Evolutionary conservation across 2,888 invertebrate genomes (phyloP).

Genomic region (Caenorhabditis afra): DNA sequence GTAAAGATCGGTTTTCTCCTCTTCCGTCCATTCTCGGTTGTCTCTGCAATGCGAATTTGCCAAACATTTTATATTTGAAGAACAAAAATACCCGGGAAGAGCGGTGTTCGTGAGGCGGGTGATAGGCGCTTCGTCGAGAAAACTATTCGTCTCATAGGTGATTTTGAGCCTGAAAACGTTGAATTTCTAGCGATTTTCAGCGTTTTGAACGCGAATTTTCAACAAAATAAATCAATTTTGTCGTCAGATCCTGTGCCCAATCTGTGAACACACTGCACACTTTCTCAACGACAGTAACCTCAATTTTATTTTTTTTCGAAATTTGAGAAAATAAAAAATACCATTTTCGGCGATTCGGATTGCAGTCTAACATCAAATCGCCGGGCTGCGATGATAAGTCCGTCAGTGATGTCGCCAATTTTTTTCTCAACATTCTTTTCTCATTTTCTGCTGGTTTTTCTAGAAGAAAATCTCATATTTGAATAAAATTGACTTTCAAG

Average conservation of each 20-base stretch:
- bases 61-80: not conserved
- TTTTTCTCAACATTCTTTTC: too few species aligned
- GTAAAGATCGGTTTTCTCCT: constrained; percentile 46
- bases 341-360: too few species aligned
- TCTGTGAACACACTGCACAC: not conserved
- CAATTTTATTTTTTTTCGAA: not conserved
- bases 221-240: not conserved
- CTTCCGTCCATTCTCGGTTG: constrained; percentile 47
- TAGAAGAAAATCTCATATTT: too few species aligned
- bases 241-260: too few species aligned
- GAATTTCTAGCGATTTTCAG: too few species aligned
- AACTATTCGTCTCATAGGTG: not conserved
- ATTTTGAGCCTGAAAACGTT: constrained; percentile 27
- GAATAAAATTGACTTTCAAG: too few species aligned
- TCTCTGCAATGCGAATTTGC: constrained; percentile 8
- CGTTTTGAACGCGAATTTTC: not conserved
- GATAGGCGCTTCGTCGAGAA: not conserved
- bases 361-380: too few species aligned
- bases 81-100: not conserved
- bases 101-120: not conserved
- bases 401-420: too few species aligned
- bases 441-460: too few species aligned
- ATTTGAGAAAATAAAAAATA: not conserved
- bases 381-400: too few species aligned
- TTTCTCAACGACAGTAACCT: not conserved